Evolutionary conservation across 2,113 vertebrate genomes (phyloP), one percentile per base, ranked within the genome.

Genomic region (Bothrops jararaca): DNA sequence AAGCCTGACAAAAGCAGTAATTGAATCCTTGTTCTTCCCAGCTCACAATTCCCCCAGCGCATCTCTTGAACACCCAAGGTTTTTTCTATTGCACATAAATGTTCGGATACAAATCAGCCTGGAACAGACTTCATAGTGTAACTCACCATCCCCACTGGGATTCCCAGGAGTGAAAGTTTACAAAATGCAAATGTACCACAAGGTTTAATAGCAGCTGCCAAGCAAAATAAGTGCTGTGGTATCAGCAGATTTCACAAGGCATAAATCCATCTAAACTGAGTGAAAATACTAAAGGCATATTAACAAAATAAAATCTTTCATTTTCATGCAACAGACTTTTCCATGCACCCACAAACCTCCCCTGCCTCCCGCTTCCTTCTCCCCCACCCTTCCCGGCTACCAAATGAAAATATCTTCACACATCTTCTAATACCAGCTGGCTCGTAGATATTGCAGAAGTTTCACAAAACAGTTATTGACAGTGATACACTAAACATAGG

Each of bases 371-470:
- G 94, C 95, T 91, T 93, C 94, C 95, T 95, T 93, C 54, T 86
- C 52, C 89, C 92, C 95, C 93, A n/a, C 85, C 85, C 45, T 86
- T 90, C 91, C 89, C 53, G 18, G n/a, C 0, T 0, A 0, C 45
- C 6, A 74, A 89, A 95, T 94, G 93, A 93, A 91, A 52, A 95
- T 94, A 94, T 96, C 97, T 97, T 97, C 97, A 97, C 97, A 97
- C 97, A 95, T 97, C 88, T n/a, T n/a, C 96, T 96, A 96, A 96
- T 95, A 95, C 96, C 97, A 98, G 97, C 97, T 98, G 97, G 95
- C 97, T 96, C 92, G 22, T 96, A 95, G 93, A 95, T 95, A 94
- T 91, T 95, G 96, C 95, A 96, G 95, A 91, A 95, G 96, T 91
- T 96, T 57, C 93, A 88, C 91, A 95, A 94, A n/a, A 89, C 94